Conservation (phyloP, 1,140 invertebrate species). For the Tribolium madens region DNA sequence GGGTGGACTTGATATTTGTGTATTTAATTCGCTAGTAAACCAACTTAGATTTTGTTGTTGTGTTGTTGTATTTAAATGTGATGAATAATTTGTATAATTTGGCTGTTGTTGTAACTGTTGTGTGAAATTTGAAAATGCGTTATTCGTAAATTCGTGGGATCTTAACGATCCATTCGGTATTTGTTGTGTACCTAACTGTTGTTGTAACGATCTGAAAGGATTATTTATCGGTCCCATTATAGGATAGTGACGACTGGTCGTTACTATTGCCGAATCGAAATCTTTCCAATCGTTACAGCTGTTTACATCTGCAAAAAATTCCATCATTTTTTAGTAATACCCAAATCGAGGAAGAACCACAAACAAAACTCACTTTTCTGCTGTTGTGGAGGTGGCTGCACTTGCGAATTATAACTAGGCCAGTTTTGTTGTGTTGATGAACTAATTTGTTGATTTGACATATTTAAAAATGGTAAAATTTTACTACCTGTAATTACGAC, state of each 20-base stretch:
- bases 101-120: constrained; percentile 60
- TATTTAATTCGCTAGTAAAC: constrained; percentile 59
- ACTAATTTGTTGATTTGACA: constrained; percentile 64
- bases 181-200: constrained; percentile 58
- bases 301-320: constrained; percentile 65
- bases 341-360: constrained; percentile 2
- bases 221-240: constrained; percentile 59
- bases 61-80: constrained; percentile 51
- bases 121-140: constrained; percentile 58
- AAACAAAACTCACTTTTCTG: constrained; percentile 61
- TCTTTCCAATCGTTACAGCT: constrained; percentile 83
- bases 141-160: constrained; percentile 59
- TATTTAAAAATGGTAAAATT: constrained; percentile 66
- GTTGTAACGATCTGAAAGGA: constrained; percentile 50
- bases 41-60: constrained; percentile 59
- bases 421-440: constrained; percentile 59
- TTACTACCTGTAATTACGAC: constrained; percentile 62
- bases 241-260: constrained; percentile 73
- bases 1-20: constrained; percentile 64
- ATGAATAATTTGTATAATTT: constrained; percentile 49
- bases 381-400: constrained; percentile 55
- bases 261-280: constrained; percentile 88
- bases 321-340: background rate
- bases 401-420: constrained; percentile 61
- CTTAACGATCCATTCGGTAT: constrained; percentile 58